A percentile compares a stretch with the other conserved stretches of the same genome.
Conservation (phyloP, 2,888 invertebrate genomes). For the Ommatoiulus sabulosus region DNA sequence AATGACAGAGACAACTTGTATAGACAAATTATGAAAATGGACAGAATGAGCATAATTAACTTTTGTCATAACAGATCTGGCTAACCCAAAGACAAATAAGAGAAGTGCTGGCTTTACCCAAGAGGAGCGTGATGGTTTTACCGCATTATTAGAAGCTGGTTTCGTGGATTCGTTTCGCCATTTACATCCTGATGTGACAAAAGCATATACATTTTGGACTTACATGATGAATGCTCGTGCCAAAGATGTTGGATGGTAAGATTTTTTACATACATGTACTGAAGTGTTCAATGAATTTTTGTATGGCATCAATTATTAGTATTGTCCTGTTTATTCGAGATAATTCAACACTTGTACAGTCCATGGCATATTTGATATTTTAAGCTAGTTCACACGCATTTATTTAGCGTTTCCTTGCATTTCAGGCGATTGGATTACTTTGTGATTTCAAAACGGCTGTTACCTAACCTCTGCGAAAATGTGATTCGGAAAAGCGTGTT, state of each 20-base stretch:
- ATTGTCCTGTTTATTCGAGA: no score
- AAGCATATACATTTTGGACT: constrained; percentile 95
- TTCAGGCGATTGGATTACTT: constrained; percentile 95
- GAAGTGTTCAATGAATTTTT: no score
- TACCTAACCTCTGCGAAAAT: constrained; percentile 84
- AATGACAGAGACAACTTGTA: no score
- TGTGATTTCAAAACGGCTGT: constrained; percentile 84
- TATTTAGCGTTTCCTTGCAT: background rate
- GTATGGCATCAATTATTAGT: no score
- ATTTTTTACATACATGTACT: no score
- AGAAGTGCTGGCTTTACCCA: constrained; percentile 95
- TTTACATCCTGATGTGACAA: constrained; percentile 84
- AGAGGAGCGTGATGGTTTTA: constrained; percentile 93
- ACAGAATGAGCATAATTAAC: no score
- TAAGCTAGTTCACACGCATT: background rate
- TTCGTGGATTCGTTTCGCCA: constrained; percentile 90
- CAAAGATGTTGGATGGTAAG: constrained; percentile 93
- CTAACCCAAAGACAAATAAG: constrained; percentile 92
- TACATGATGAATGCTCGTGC: constrained; percentile 88
- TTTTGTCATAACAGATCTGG: constrained; percentile 77
- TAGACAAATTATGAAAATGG: no score
- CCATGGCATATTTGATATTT: no score
- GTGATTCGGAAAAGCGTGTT: constrained; percentile 82
- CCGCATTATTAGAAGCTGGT: constrained; percentile 80
- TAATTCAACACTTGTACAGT: no score